Base-by-base conservation (phyloP, 2,888 invertebrate genomes). In the Reticulitermes lucifugus region DNA sequence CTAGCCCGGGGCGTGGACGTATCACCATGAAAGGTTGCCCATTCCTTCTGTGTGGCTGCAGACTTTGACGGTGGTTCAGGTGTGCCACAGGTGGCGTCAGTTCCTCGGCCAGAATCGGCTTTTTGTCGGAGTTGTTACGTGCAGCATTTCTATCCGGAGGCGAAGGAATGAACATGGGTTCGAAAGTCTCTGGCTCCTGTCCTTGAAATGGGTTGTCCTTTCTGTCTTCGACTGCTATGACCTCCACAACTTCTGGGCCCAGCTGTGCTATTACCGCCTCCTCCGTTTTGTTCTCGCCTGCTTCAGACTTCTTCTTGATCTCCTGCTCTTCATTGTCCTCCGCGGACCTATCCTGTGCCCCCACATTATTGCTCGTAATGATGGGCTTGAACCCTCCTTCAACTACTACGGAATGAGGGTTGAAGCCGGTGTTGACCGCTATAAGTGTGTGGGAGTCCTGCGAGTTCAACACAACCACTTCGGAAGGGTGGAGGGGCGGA, bases 311-410 rank as follows among this genome's bases (percentile, higher is more conserved):
- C n/a, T 89, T 35, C 85, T 88, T 83, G 89, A 29, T 10, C 22
- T 41, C 43, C 18, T 22, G 10, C 25, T 2, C 12, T 29, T 59
- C 46, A 25, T 65, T 55, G 1, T 84, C 84, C 6, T 71, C 75
- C 12, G 86, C 85, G 10, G 86, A 85, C 88, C 93, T 91, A 84
- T 94, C 93, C 89, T 93, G 92, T 14, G 84, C 84, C 21, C 5
- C 43, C 43, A 91, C 91, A 80, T 92, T 91, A 91, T 88, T 73
- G 91, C 92, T 89, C 79, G 93, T 91, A 14, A 95, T 93, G 41
- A 97, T 96, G 0, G 97, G 97, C 87, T 95, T 96, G 89, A 97
- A 97, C 0, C 97, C 97, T 85, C 96, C 94, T 91, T 97, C 97
- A 22, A 97, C 94, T 0, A 96, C 95, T 9, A 97, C 94, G 0